Conservation (phyloP, 2,797 vertebrate genomes). For the Oreortyx pictus region DNA sequence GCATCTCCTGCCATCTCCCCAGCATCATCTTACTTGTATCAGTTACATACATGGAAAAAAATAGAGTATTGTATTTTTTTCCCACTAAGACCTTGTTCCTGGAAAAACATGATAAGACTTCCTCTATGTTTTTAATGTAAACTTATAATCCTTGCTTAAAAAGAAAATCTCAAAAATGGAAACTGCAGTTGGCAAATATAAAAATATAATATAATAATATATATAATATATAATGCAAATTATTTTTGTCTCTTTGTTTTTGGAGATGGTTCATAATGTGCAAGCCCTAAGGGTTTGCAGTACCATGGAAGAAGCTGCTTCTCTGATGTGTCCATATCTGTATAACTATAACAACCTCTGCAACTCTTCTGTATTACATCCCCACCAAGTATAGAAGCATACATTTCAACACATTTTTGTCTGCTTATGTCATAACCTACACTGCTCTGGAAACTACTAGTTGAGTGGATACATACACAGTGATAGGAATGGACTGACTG, state of each 20-base stretch:
- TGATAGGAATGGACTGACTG: background rate
- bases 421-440: background rate
- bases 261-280: background rate
- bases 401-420: slow-evolving; percentile 44
- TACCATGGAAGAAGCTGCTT: background rate
- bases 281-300: background rate
- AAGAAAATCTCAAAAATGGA: background rate
- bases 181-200: background rate
- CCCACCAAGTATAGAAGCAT: slow-evolving; percentile 32
- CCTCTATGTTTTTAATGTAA: background rate
- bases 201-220: no score
- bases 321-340: background rate
- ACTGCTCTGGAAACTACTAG: background rate
- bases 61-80: background rate
- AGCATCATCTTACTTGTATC: background rate
- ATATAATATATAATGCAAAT: background rate
- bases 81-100: background rate
- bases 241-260: slow-evolving; percentile 4
- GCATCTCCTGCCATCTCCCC: background rate
- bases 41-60: background rate
- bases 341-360: background rate
- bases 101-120: background rate
- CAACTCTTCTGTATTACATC: background rate
- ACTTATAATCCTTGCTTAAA: background rate
- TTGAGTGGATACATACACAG: background rate